Base-by-base conservation (phyloP, 2,888 invertebrate genomes). In the Pterostichus niger region DNA sequence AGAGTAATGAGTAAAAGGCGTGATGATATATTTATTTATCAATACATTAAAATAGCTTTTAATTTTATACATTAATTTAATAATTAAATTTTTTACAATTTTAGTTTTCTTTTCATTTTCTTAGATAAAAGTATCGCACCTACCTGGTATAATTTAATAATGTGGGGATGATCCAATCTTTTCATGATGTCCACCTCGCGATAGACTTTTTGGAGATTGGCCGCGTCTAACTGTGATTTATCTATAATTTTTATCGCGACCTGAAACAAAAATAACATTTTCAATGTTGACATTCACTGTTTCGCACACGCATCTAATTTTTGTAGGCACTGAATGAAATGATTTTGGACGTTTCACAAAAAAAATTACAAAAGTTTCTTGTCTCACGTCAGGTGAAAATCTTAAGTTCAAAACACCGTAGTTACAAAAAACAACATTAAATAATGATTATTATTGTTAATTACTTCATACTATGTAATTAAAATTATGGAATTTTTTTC, bases 121-220 rank as follows among this genome's bases (percentile, higher is more conserved):
- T 24, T 3, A 24, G 24, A 24, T 24, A 24, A 24, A 24, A 24
- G 3, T 24, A 24, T 24, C 24, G 24, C n/a, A 85, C 91, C 91
- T 89, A 96, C 96, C 94, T 98, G 97, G 91, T 97, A 99, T 88
- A 99, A 93, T 91, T 98, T 98, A 90, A 99, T 98, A 89, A 99
- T 98, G 92, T 99, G 98, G 84, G 98, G 98, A 92, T 99, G 99
- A 89, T 98, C 95, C 89, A 99, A 93, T 87, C 96, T 94, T 91
- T 98, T 98, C 96, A 99, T 97, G 88, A 99, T 98, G 90, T 98
- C 97, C 88, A 99, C 98, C 92, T 99, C 99, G 86, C 99, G 93
- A 90, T 98, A 96, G 86, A 99, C 98, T 91, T 99, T 99, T 89
- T 96, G 95, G 89, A 98, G 92, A 91, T 98, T 98, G 87, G 95